These are phyloP conservation scores for Himalopsyche japonica DNA, from an alignment of 2,888 invertebrate species.

Conservation along the genomic window DNA sequence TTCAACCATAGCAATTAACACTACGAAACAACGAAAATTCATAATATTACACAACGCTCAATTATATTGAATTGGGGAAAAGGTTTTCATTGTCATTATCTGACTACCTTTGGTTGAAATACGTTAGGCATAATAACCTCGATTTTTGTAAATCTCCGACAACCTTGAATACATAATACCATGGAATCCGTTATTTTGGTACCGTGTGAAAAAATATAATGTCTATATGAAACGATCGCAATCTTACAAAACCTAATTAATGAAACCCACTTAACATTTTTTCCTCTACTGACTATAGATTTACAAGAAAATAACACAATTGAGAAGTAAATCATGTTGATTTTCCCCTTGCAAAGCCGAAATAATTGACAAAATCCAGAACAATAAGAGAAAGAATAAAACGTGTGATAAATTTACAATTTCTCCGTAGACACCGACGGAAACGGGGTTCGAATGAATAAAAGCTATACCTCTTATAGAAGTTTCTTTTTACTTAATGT, in stretches of 20 bases:
- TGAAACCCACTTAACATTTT: background rate
- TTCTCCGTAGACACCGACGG: too few relatives aligned
- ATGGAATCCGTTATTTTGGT: background rate
- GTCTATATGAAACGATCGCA: background rate
- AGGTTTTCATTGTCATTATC: too few relatives aligned
- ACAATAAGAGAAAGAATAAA: too few relatives aligned
- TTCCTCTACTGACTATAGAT: background rate
- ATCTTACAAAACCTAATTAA: background rate
- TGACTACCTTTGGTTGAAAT: too few relatives aligned
- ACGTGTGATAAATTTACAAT: too few relatives aligned
- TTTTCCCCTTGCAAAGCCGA: background rate
- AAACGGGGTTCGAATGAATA: too few relatives aligned
- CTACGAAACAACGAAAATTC: too few relatives aligned
- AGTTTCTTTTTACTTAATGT: too few relatives aligned
- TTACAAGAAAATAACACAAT: background rate
- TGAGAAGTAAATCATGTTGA: background rate
- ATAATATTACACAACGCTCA: too few relatives aligned
- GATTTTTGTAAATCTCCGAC: background rate
- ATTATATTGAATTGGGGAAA: too few relatives aligned
- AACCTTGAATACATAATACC: background rate
- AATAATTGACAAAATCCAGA: background rate
- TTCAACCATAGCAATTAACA: too few relatives aligned
- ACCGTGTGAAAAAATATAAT: background rate
- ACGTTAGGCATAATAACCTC: background rate
- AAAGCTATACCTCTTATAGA: too few relatives aligned